Evolutionary conservation across 2,797 vertebrate species (phyloP).

Genomic region (Pachyuromys duprasi): DNA sequence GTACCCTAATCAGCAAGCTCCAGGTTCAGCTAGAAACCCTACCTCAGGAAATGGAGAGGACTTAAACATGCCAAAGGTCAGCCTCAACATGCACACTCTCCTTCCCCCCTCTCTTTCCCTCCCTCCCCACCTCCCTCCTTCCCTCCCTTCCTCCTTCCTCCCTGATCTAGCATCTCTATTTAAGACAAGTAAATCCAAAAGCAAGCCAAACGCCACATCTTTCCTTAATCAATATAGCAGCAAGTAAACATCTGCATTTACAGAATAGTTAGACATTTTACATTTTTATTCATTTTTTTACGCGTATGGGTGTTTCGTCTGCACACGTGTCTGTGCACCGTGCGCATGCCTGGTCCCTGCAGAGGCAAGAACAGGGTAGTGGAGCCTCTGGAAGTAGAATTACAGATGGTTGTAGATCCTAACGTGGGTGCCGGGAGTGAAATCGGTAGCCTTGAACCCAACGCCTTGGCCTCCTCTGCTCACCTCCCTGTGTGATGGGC

Average conservation of each 20-base stretch:
- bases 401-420: neutral
- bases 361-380: neutral
- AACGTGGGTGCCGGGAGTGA: neutral
- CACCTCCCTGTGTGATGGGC: neutral
- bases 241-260: slow-evolving; percentile 15
- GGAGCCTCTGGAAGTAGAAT: neutral
- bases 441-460: no score
- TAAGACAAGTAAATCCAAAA: neutral
- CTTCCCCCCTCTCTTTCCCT: no score
- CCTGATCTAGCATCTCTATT: neutral
- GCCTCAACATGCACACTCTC: neutral
- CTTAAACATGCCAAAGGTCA: neutral
- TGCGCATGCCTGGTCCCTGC: neutral
- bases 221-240: neutral
- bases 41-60: neutral
- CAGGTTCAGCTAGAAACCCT: neutral
- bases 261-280: neutral
- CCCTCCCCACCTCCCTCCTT: no score
- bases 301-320: neutral
- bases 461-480: neutral
- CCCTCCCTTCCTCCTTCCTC: neutral
- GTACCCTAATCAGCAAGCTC: neutral
- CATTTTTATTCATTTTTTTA: neutral
- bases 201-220: neutral
- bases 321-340: neutral